Percentiles rank a stretch among this genome's conserved stretches.
phyloP scores from a whole-genome alignment of 2,888 invertebrate genomes.

The Synanthedon myopaeformis region DNA sequence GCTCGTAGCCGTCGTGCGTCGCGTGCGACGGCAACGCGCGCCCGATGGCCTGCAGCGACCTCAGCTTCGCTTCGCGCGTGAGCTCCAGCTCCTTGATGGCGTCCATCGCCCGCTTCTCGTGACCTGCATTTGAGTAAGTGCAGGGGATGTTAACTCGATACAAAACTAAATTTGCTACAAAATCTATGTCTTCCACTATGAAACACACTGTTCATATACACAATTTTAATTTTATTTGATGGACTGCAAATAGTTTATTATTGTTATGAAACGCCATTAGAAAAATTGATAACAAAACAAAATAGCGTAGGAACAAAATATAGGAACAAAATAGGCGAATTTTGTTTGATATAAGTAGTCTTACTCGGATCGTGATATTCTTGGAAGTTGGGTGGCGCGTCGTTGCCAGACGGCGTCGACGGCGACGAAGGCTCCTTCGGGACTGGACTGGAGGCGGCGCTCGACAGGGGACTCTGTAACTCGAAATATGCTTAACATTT shows the following conservation, averaged over 20 bases:
- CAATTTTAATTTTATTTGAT: no score
- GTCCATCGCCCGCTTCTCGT: slow-evolving; percentile 51
- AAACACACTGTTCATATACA: no score
- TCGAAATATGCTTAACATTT: not conserved
- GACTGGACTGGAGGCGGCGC: not conserved
- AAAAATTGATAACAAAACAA: no score
- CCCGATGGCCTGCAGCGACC: slow-evolving; percentile 45
- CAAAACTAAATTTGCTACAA: no score
- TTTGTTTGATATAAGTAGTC: no score
- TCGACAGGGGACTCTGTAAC: not conserved
- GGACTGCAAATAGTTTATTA: no score
- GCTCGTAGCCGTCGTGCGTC: slow-evolving; percentile 69
- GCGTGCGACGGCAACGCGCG: slow-evolving; percentile 36
- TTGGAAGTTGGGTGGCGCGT: slow-evolving; percentile 2
- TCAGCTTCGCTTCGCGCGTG: slow-evolving; percentile 72
- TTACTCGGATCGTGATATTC: not conserved
- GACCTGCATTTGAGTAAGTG: slow-evolving; percentile 22
- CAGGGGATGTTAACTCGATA: no score
- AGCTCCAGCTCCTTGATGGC: slow-evolving; percentile 71
- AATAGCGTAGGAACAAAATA: no score
- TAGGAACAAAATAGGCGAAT: no score
- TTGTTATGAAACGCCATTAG: no score
- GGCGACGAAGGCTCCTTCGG: slow-evolving; percentile 4
- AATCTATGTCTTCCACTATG: no score
- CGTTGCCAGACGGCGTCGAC: slow-evolving; percentile 5